phyloP scores from a whole-genome alignment of 1,140 invertebrate species.

The Zaprionus lachaisei region DNA sequence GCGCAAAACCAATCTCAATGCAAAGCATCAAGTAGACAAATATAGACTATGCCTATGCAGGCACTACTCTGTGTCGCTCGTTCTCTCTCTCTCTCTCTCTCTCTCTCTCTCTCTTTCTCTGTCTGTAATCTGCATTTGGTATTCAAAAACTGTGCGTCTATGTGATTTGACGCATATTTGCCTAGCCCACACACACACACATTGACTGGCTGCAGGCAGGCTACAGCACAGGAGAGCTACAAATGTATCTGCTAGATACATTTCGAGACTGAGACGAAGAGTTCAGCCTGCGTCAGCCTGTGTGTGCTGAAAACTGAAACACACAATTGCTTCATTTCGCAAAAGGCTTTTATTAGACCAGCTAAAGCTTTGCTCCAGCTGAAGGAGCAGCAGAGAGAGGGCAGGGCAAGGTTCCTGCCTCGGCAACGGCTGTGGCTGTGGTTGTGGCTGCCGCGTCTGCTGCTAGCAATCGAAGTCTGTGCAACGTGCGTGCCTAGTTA shows the following conservation, averaged over 20 bases:
- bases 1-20: conserved; percentile 74
- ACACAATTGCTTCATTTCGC: conserved; percentile 79
- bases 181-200: conserved; percentile 51
- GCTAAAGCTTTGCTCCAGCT: conserved; percentile 49
- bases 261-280: conserved; percentile 34
- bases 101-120: conserved; percentile 29
- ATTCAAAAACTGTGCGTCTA: conserved; percentile 82
- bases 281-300: conserved; percentile 53
- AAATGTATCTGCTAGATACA: conserved; percentile 30
- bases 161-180: conserved; percentile 83
- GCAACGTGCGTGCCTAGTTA: conserved; percentile 67
- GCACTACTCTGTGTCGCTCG: conserved; percentile 22
- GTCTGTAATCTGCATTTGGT: conserved; percentile 67
- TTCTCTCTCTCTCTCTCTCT: conserved; percentile 6
- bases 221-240: conserved; percentile 10
- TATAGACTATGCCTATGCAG: conserved; percentile 71
- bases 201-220: conserved; percentile 27
- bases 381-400: conserved; percentile 2
- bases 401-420: not conserved
- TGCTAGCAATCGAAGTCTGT: conserved; percentile 57
- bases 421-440: conserved; percentile 36
- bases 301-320: conserved; percentile 65
- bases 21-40: conserved; percentile 78
- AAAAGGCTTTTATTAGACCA: conserved; percentile 81
- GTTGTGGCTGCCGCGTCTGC: conserved; percentile 26